Evolutionary conservation across 2,888 invertebrate genomes (phyloP).

Genomic region (Tipula unca): DNA sequence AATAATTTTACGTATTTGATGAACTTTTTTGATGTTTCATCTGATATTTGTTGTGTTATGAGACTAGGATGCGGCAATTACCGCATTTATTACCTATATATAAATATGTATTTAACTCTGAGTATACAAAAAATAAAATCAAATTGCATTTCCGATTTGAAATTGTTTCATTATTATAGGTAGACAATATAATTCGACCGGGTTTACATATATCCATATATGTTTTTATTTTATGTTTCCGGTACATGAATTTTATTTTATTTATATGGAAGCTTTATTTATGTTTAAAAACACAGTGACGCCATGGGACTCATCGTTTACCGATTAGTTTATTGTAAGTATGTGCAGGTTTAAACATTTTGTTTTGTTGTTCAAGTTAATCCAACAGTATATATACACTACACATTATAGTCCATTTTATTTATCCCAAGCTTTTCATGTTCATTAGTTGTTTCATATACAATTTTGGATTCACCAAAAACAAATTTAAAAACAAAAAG

Average conservation of each 20-base stretch:
- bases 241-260: not conserved
- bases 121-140: too few relatives aligned
- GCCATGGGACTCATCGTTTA: not conserved
- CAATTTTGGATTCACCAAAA: not conserved
- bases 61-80: not conserved
- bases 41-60: not conserved
- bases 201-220: too few relatives aligned
- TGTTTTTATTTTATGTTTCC: not conserved
- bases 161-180: not conserved
- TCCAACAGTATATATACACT: not conserved
- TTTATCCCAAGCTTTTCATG: not conserved
- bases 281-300: not conserved
- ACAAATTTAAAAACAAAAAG: not conserved
- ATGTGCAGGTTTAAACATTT: not conserved
- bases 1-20: not conserved
- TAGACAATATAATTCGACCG: too few relatives aligned
- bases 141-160: not conserved
- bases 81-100: not conserved
- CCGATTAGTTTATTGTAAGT: not conserved
- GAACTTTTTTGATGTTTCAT: not conserved
- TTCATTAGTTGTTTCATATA: not conserved
- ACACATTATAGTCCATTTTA: not conserved
- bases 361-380: not conserved
- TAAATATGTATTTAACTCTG: not conserved
- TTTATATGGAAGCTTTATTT: not conserved